These are phyloP conservation scores for Himalopsyche anomala DNA, from an alignment of 2,888 invertebrate species.

Conservation along the genomic window DNA sequence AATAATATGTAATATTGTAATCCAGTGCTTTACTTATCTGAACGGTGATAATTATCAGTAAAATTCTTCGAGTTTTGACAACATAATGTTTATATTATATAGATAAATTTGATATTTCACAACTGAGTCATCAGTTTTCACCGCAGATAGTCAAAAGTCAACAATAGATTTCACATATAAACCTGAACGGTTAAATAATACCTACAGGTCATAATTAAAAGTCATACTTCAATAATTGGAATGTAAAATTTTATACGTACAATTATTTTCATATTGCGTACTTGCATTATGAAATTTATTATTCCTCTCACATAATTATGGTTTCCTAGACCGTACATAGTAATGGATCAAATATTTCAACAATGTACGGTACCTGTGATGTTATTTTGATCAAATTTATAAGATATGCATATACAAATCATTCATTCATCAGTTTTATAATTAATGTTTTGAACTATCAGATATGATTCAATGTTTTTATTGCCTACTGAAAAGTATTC, in stretches of 20 bases:
- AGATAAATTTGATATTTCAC: background rate
- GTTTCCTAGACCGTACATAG: conserved; percentile 12
- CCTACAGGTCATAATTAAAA: background rate
- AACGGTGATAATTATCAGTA: too few species aligned
- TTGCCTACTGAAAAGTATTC: too few species aligned
- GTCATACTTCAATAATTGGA: background rate
- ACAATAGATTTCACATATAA: background rate
- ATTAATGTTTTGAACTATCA: background rate
- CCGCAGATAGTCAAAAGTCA: background rate
- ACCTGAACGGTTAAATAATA: background rate
- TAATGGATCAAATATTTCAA: conserved; percentile 27
- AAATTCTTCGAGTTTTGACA: too few species aligned
- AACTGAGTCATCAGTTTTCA: background rate
- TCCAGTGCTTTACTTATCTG: too few species aligned
- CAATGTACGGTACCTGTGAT: background rate
- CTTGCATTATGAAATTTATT: background rate
- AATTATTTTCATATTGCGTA: conserved; percentile 3
- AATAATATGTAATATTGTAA: too few species aligned
- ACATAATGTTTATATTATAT: background rate
- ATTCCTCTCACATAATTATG: conserved; percentile 6
- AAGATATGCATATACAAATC: background rate
- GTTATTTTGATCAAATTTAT: conserved; percentile 10
- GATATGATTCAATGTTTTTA: background rate
- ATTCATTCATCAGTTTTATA: background rate
- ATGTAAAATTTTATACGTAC: background rate